Evolutionary conservation across 2,888 invertebrate genomes (phyloP), one percentile per base, ranked within the genome.

Genomic region (Harpalus rubripes): DNA sequence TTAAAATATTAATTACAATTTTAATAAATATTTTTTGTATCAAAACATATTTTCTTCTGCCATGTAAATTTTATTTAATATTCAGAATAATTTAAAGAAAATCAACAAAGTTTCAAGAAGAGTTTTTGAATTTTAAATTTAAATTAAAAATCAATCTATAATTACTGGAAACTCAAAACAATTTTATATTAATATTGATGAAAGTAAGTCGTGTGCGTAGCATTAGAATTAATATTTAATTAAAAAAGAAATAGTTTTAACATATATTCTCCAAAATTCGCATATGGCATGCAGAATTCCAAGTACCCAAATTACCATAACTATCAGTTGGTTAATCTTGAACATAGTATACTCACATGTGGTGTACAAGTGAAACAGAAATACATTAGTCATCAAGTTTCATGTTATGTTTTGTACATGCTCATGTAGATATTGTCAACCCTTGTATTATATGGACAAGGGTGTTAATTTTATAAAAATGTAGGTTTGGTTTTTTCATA

Each of bases 231-330:
- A 32, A 32, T 4, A 32, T 32, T 32, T 32, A 32, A 32, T 32
- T 32, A 32, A 32, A 32, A 5, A 10, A 52, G 44, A 52, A 52
- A 52, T 10, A 52, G 2, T 10, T 52, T 52, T 52, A 52, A 52
- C 5, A 12, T 10, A 52, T 52, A 12, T 52, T 52, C 44, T 52
- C 44, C 44, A 52, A 52, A 52, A 52, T 52, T 52, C 10, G 44
- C 44, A 10, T 52, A 52, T 52, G 44, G 5, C 44, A 52, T 52
- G 12, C 44, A 6, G 32, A 52, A 52, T 52, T 52, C 44, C 44
- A 52, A 52, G 44, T 52, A 52, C 44, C 44, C 44, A 52, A 52
- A 52, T 52, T 52, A 52, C 44, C 44, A 52, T 52, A 52, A 52
- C 44, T 52, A 52, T 52, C 44, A 2, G 8, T 52, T 52, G 12